phyloP scores from a whole-genome alignment of 1,140 invertebrate genomes.

The Varroa destructor region DNA sequence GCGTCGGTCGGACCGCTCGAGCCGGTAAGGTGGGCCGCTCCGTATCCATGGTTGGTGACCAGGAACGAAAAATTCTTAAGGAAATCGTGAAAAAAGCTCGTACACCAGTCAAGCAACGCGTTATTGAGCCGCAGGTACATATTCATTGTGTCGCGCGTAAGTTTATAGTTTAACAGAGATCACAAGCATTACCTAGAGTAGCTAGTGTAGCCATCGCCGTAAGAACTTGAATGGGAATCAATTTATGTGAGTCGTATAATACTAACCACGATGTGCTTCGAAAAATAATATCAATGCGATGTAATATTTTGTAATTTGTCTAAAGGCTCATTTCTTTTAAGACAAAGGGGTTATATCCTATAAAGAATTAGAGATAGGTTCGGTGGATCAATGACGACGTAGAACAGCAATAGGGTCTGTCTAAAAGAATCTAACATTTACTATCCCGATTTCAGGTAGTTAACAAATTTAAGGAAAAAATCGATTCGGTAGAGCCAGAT shows the following conservation, averaged over 20 bases:
- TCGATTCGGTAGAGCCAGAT: constrained; percentile 57
- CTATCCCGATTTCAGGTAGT: constrained; percentile 53
- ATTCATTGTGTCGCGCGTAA: constrained; percentile 48
- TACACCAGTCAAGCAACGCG: constrained; percentile 68
- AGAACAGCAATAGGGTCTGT: too few relatives aligned
- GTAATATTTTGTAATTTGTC: too few relatives aligned
- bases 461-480: constrained; percentile 63
- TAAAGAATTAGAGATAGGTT: too few relatives aligned
- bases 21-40: constrained; percentile 67
- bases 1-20: constrained; percentile 83
- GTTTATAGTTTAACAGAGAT: not conserved
- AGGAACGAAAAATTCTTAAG: constrained; percentile 75
- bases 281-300: too few relatives aligned
- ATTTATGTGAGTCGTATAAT: too few relatives aligned
- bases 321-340: too few relatives aligned
- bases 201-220: too few relatives aligned
- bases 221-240: not conserved
- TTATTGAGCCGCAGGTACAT: constrained; percentile 45
- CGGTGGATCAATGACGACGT: too few relatives aligned
- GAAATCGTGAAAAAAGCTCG: constrained; percentile 73
- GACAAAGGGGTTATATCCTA: too few relatives aligned
- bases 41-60: constrained; percentile 81
- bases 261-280: too few relatives aligned
- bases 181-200: too few relatives aligned
- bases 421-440: not conserved